Base-by-base conservation (phyloP, 2,113 vertebrate species). In the Benitochromis conjunctus region DNA sequence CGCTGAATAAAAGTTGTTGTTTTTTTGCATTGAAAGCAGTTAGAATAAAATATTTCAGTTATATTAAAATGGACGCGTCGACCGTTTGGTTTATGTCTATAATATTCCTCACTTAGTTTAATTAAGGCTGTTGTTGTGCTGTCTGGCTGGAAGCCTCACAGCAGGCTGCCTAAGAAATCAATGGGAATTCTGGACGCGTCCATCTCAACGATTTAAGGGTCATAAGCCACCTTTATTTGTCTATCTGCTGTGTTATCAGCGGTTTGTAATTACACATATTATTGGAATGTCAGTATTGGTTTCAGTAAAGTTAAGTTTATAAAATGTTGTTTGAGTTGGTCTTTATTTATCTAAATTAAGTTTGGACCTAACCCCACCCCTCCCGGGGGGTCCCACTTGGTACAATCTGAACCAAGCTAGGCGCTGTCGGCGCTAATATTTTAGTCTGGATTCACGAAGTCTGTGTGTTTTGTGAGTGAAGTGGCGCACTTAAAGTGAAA, bases 81-180 rank as follows among this genome's bases (percentile, higher is more conserved):
- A 66, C 55, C 4, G 10, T 58, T 41, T 79, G 26, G n/a, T 69
- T 79, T 55, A 34, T 12, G n/a, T 78, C 18, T 62, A 10, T 79
- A 54, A 29, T 74, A 51, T 41, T 36, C 29, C 16, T 31, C 16
- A 80, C 14, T 46, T 46, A 31, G 60, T 16, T 38, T 53, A 36
- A 51, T 74, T 64, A 21, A 81, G 36, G 80, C 48, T 88, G 89
- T 88, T 85, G 21, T 79, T 79, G 80, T 89, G 71, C 12, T n/a
- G 79, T 80, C 26, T 87, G 88, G 82, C 83, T 83, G 81, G 55
- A 84, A 79, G 74, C 56, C 57, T 87, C 93, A 82, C 84, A 93
- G 91, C 85, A 85, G 80, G 88, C 53, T 85, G 8, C 60, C 88
- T 55, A 19, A 66, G 26, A 93, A 95, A 90, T 92, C 94, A 89